phyloP scores from a whole-genome alignment of 2,797 vertebrate species.

The Myripristis jacobus region DNA sequence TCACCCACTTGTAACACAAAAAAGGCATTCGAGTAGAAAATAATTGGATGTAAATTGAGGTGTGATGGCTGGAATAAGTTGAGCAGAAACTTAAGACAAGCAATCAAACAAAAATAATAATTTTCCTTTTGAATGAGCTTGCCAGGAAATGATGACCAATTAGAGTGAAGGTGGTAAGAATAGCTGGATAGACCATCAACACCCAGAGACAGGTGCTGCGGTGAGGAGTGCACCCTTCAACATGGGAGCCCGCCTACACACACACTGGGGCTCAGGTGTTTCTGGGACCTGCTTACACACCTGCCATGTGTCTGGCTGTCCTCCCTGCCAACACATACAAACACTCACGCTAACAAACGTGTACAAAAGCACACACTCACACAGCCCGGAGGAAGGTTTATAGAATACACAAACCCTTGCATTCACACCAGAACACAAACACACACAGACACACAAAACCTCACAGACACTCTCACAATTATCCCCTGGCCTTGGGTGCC shows the following conservation, averaged over 20 bases:
- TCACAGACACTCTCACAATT: constrained; percentile 68
- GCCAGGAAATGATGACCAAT: constrained; percentile 61
- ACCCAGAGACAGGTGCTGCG: constrained; percentile 64
- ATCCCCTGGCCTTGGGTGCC: constrained; percentile 72
- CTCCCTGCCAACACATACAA: constrained; percentile 65
- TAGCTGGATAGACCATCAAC: constrained; percentile 55
- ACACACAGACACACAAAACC: too few relatives aligned
- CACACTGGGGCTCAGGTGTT: constrained; percentile 72
- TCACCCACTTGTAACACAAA: background rate
- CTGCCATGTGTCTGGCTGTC: constrained; percentile 65
- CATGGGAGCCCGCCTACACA: constrained; percentile 52
- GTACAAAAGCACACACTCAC: constrained; percentile 41
- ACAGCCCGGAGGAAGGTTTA: constrained; percentile 56
- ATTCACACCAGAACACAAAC: background rate
- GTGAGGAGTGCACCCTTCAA: constrained; percentile 61
- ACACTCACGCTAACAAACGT: constrained; percentile 6
- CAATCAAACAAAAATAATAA: constrained; percentile 7
- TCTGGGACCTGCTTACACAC: constrained; percentile 70
- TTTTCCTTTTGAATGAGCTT: constrained; percentile 33
- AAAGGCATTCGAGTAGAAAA: background rate
- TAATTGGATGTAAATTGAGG: constrained; percentile 7
- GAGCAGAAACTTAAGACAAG: constrained; percentile 10
- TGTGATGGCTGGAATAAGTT: too few relatives aligned
- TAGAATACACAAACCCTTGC: constrained; percentile 29
- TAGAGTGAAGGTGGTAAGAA: constrained; percentile 60